Percentiles rank a stretch among this genome's conserved stretches.
Evolutionary conservation across 2,797 vertebrate genomes (phyloP).

Genomic region (Lates japonicus): DNA sequence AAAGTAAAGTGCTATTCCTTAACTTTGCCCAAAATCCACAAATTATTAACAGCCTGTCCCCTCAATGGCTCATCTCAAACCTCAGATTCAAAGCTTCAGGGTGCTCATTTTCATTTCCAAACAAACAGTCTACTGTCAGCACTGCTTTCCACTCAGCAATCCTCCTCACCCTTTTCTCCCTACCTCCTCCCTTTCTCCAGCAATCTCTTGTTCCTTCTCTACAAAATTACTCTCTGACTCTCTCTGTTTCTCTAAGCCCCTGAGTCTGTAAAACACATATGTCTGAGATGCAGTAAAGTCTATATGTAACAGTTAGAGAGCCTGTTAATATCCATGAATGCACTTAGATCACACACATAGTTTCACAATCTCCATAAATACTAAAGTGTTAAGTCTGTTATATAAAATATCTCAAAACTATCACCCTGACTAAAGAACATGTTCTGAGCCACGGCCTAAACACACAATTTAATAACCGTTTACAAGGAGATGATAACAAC

Average conservation of each 20-base stretch:
- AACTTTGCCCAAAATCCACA: not conserved
- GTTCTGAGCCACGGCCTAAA: constrained; percentile 22
- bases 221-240: constrained; percentile 24
- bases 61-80: constrained; percentile 12
- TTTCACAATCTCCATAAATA: constrained; percentile 30
- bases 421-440: constrained; percentile 18
- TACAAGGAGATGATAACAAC: constrained; percentile 54
- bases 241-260: constrained; percentile 8
- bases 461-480: constrained; percentile 39
- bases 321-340: constrained; percentile 48
- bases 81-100: constrained; percentile 4
- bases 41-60: not conserved
- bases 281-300: constrained; percentile 25
- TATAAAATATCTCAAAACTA: constrained; percentile 27
- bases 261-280: constrained; percentile 45
- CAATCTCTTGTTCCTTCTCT: constrained; percentile 26
- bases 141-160: constrained; percentile 15
- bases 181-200: constrained; percentile 14
- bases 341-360: constrained; percentile 39
- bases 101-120: constrained; percentile 40
- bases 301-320: constrained; percentile 21
- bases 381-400: constrained; percentile 24
- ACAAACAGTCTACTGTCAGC: constrained; percentile 28
- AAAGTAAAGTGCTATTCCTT: no score
- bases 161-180: constrained; percentile 24